Base-by-base conservation (phyloP, 2,888 invertebrate species). In the Andrena marginata region DNA sequence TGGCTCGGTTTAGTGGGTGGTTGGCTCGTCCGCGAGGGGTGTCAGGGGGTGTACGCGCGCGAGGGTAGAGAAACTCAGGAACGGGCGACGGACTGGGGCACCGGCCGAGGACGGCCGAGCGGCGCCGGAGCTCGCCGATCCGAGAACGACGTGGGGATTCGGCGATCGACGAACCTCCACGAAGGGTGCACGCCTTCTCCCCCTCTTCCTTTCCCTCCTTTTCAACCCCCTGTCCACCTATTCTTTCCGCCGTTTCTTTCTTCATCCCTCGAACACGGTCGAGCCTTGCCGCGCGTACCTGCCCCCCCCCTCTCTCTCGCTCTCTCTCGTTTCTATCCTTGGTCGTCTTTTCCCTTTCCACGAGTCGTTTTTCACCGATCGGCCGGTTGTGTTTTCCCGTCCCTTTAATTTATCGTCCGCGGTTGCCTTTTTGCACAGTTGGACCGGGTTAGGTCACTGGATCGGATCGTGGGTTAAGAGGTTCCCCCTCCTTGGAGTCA, bases 91-190 rank as follows among this genome's bases (percentile, higher is more conserved):
- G 63, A 75, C 71, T 62, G 78, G 81, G 80, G 56, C 69, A 82
- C 73, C 71, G 74, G 85, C 85, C 91, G 92, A 88, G 86, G 78
- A 88, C 75, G 71, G 59, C 91, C 92, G 92, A 92, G 89, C 87
- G 85, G 33, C 69, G 86, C 84, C 92, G 92, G 91, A 87, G 78
- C 81, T 79, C 80, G 79, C 88, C 91, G 87, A 87, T 79, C 70
- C 77, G 79, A 64, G 77, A 85, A 85, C 85, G 78, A 81, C 82
- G 72, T 63, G 64, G 81, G 82, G 75, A 83, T 89, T 85, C 85
- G 85, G 74, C 88, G 88, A 90, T 90, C 90, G 89, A 91, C 92
- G 89, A 90, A 90, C 88, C 86, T 88, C 82, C 89, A 87, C 85
- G 71, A 85, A 85, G 84, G 76, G 83, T 76, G 80, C 83, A 80